Evolutionary conservation across 2,113 vertebrate genomes (phyloP), one percentile per base, ranked within the genome.

Genomic region (Seriola quinqueradiata): DNA sequence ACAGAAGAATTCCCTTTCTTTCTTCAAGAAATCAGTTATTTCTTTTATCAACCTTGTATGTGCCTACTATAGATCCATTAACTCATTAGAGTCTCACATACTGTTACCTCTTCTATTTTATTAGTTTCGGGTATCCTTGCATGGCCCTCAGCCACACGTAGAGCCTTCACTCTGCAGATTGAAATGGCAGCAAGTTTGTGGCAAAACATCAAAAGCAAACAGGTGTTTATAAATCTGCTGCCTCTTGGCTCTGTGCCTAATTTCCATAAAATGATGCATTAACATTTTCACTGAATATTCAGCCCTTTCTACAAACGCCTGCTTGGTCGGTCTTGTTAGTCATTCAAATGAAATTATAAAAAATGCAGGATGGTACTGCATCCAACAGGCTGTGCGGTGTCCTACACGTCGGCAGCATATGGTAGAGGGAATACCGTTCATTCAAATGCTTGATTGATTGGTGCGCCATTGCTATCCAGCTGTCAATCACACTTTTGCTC

Each of bases 221-320:
- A 94, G 87, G 91, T 94, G 93, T 90, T 90, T 87, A 63, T 74
- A 68, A 92, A 86, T 64, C 82, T 82, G 70, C 76, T 80, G 79
- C 79, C 70, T 85, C 70, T 85, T 87, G 85, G 86, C 87, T 84
- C 58, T 2, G 4, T 19, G 82, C 77, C 85, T 88, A 63, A 91
- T 93, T 92, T 93, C 81, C 90, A 93, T 94, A 89, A 90, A 88
- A 92, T 74, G 61, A 85, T 50, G 57, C 83, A 92, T 91, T 90
- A 91, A 88, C 88, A 93, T 91, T 92, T 91, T 36, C 77, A 71
- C 86, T 92, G 92, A 94, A 93, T 92, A 91, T 93, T 90, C 89
- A 90, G 79, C 23, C 74, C 59, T 75, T 76, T 77, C 71, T 42
- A 83, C 74, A 52, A 87, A 79, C 79, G 66, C 42, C 70, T 73